These are phyloP conservation scores for Scleropages formosus DNA, from an alignment of 2,797 vertebrate genomes.

Conservation along the genomic window DNA sequence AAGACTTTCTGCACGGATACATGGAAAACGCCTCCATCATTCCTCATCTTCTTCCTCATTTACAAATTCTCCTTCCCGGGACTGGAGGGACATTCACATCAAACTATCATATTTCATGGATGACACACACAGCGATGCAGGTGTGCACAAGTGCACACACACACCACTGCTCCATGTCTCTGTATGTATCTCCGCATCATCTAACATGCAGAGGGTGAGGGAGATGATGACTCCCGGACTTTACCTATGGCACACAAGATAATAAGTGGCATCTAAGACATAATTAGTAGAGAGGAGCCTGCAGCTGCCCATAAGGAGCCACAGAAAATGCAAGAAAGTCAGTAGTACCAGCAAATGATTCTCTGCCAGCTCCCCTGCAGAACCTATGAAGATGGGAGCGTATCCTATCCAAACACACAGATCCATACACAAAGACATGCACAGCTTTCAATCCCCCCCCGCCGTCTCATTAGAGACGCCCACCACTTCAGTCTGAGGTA, in stretches of 20 bases:
- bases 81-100: not conserved
- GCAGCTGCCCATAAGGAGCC: not conserved
- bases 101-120: slow-evolving; percentile 3
- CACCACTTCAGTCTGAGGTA: not conserved
- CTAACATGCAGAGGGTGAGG: not conserved
- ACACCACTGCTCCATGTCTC: not conserved
- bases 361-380: slow-evolving; percentile 8
- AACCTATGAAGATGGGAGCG: not conserved
- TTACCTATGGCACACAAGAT: not conserved
- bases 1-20: too few species aligned
- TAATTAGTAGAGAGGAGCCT: not conserved
- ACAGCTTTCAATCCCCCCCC: not conserved
- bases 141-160: not conserved
- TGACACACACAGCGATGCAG: slow-evolving; percentile 26
- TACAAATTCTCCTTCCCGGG: too few species aligned
- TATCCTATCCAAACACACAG: not conserved
- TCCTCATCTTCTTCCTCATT: too few species aligned
- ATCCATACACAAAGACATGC: not conserved
- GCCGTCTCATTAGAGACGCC: not conserved
- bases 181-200: not conserved
- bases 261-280: not conserved
- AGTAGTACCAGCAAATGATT: slow-evolving; percentile 27
- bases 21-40: too few species aligned
- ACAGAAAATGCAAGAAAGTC: not conserved
- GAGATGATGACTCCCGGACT: not conserved